Evolutionary conservation across 2,113 vertebrate genomes (phyloP).

Genomic region (Sprattus sprattus): DNA sequence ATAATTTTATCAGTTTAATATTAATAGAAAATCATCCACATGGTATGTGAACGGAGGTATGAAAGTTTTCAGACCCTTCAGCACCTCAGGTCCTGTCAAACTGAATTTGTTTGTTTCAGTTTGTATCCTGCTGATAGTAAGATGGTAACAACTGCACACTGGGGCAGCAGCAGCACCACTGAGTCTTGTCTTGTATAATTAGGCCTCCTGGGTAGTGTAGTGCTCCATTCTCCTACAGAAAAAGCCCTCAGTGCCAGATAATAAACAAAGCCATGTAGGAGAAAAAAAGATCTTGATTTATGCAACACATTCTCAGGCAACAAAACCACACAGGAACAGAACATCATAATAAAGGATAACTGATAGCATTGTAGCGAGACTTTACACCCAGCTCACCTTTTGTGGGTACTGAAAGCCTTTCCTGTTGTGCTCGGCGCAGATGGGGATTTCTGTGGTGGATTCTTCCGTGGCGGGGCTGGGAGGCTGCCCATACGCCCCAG

Average conservation of each 20-base stretch:
- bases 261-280: constrained; percentile 1
- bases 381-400: constrained; percentile 47
- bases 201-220: constrained; percentile 2
- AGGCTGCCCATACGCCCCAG: constrained; percentile 90
- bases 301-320: constrained; percentile 19
- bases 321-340: constrained; percentile 33
- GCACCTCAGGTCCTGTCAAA: neutral
- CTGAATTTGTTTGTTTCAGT: neutral
- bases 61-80: neutral
- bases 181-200: constrained; percentile 1
- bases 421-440: constrained; percentile 75
- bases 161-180: neutral
- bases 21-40: neutral
- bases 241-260: constrained; percentile 2
- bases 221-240: neutral
- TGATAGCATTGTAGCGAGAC: constrained; percentile 61
- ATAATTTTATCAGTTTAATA: neutral
- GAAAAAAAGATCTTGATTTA: neutral
- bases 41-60: neutral
- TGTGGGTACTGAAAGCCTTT: constrained; percentile 49
- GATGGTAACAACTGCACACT: neutral
- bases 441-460: constrained; percentile 91
- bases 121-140: neutral
- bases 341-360: constrained; percentile 53
- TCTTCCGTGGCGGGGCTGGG: constrained; percentile 90